Evolutionary conservation across 2,113 vertebrate genomes (phyloP), one percentile per base, ranked within the genome.

Genomic region (Platichthys stellatus): DNA sequence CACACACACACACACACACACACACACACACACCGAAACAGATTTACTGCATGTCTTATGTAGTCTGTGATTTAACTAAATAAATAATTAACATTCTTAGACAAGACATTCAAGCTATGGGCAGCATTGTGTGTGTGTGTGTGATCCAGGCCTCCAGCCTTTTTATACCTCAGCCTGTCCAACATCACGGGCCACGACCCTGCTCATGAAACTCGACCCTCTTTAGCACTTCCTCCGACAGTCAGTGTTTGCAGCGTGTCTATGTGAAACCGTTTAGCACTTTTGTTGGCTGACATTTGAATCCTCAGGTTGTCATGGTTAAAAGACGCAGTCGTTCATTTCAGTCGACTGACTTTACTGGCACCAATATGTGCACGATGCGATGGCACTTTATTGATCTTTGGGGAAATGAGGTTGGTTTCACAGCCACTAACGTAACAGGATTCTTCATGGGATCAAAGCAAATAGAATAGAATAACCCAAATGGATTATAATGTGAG

Each of bases 1-100:
- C 67, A 40, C 28, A 74, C 76, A 66, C 67, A 40, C 0, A 40
- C 28, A 68, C 68, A 13, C 7, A 20, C 1, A 63, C 17, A 38
- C 47, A 69, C 51, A 82, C 66, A 47, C 28, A 68, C 68, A 5
- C 1, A 35, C 1, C 61, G 15, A 40, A 38, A 69, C 57, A 82
- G 69, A 78, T 72, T 63, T 63, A 69, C 63, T 53, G 78, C 43
- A 24, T 54, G 51, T 57, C 26, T 54, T 57, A 69, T 61, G 35
- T 7, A 61, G 51, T 63, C 76, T 82, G 71, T 76, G 74, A 67
- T 84, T 72, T 78, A 17, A 69, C 65, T 15, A 71, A 81, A 74
- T 54, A 24, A 31, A 69, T 75, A 71, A 86, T 68, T 49, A 75
- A 53, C 15, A 20, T 63, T 53, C 6, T 53, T 6, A 40, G 63